Evolutionary conservation across 2,113 vertebrate genomes (phyloP), one percentile per base, ranked within the genome.

Genomic region (Xiphorhynchus elegans): DNA sequence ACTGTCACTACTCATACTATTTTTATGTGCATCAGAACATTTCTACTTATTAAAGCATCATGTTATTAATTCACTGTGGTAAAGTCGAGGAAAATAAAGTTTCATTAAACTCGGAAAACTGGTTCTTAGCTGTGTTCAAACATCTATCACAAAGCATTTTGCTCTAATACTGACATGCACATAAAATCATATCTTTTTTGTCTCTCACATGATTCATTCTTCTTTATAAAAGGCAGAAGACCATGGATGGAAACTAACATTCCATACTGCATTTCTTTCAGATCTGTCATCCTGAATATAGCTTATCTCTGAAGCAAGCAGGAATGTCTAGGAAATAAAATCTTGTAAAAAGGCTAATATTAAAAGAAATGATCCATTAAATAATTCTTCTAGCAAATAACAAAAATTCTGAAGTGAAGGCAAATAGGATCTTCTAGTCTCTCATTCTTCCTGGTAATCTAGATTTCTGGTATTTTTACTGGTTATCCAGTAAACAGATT

Each of bases 351-450:
- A 89, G 25, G 17, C 31, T 78, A 76, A 90, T 90, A 59, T 59
- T 94, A 49, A 87, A 75, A 93, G 53, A 94, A 94, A 92, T 75
- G 50, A 77, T 84, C 78, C 85, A 93, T 87, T 23, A 96, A 95
- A 84, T 79, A 92, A 78, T 81, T 95, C 62, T 93, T 95, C 40
- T 42, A 95, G 53, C 33, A 96, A 87, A 92, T 40, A 96, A 75
- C 20, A 92, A 93, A 89, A 83, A 33, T 13, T 76, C 69, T 83
- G 62, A 74, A 79, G 10, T 82, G 76, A 69, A 82, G 47, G 87
- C 8, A 84, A 55, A 84, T 59, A 39, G 7, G 6, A 4, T 92
- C 82, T 55, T 60, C 42, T 88, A 73, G 20, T 80, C 15, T 87
- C 40, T 82, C 46, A 50, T 91, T 19, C 31, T 77, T 95, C 37